These are phyloP conservation scores for Mobula hypostoma DNA, from an alignment of 2,113 vertebrate species.

Conservation along the genomic window DNA sequence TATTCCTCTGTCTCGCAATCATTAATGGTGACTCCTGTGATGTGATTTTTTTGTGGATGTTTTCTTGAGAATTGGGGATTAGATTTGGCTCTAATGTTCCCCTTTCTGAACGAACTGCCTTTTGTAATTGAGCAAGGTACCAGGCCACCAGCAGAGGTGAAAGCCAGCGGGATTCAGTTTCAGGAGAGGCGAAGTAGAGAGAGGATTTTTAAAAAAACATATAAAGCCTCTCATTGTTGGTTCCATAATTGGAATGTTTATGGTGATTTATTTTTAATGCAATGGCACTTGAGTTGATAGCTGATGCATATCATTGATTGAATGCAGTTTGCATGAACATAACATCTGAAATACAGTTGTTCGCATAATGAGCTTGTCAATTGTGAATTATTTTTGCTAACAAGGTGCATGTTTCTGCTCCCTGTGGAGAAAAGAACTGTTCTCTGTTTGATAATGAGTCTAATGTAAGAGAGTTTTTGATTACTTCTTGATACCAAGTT, in stretches of 20 bases:
- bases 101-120: neutral
- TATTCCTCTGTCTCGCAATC: neutral
- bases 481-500: neutral
- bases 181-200: neutral
- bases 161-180: neutral
- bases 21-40: neutral
- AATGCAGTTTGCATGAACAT: conserved; percentile 5
- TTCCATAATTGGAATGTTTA: neutral
- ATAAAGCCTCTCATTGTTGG: neutral
- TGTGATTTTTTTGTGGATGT: neutral
- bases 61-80: neutral
- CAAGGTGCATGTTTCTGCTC: neutral
- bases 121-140: neutral
- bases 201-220: neutral
- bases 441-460: neutral
- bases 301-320: neutral
- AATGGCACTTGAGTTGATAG: neutral
- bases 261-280: neutral
- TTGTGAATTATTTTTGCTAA: neutral
- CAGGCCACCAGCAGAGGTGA: neutral
- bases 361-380: conserved; percentile 13
- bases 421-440: neutral
- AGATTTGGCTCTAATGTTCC: neutral
- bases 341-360: neutral
- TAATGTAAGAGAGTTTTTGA: neutral